Base-by-base conservation (phyloP, 2,113 vertebrate genomes). In the Passer domesticus region DNA sequence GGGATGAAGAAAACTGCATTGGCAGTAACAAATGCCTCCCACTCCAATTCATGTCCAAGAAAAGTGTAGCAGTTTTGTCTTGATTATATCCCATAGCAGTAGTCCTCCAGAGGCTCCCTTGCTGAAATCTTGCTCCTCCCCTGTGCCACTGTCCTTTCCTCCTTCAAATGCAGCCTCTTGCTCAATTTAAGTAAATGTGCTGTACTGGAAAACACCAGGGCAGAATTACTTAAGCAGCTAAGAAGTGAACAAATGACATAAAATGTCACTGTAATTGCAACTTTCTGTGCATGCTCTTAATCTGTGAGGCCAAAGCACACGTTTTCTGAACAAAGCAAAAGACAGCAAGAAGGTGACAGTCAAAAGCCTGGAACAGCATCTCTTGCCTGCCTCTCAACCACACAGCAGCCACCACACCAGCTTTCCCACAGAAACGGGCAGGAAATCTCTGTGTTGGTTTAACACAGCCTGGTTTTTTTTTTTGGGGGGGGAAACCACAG, bases 1-100 rank as follows among this genome's bases (percentile, higher is more conserved):
- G 44, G 44, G 55, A 73, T 50, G 55, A 91, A 81, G 82, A 35
- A 76, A 92, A 86, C 74, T 37, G 74, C 44, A 88, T 59, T 66
- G 63, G 78, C 78, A 77, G 59, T 73, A 90, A 30, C 55, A 85
- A 87, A 93, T 58, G n/a, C 75, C 41, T 96, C 91, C 87, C 76
- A 55, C 84, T 88, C 75, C 11, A 79, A 66, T 39, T 69, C 55
- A 31, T 8, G 35, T 73, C 74, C 87, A 73, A 49, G 83, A 41
- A 73, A 80, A 93, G 39, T 4, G 9, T 64, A 46, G 78, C 59
- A 74, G 56, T 78, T 80, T 90, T 95, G 43, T 76, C 78, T 91
- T 67, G 35, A 44, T 81, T 82, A 21, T 52, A 16, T 91, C 76
- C 35, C 46, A 77, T 84, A 85, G 43, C 8, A 10, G n/a, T 76